phyloP scores from a whole-genome alignment of 2,888 invertebrate species.

The Euclidia mi region DNA sequence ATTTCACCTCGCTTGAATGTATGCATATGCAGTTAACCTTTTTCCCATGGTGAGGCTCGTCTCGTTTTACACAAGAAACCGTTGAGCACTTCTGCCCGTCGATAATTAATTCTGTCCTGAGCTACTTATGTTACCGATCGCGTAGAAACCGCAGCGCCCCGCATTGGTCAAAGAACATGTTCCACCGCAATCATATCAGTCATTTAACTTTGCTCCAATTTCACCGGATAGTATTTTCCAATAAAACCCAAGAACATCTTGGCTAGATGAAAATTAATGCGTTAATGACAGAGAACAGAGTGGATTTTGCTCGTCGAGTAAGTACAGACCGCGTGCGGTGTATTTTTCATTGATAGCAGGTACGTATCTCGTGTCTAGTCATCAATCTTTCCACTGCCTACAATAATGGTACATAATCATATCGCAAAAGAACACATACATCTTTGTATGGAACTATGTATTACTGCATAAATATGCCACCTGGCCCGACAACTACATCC shows the following conservation, averaged over 20 bases:
- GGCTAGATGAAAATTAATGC: constrained; percentile 66
- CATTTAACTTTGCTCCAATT: constrained; percentile 80
- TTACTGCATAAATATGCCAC: constrained; percentile 39
- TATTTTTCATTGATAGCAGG: constrained; percentile 51
- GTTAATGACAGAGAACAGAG: constrained; percentile 45
- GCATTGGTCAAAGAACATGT: constrained; percentile 77
- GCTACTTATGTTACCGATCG: constrained; percentile 80
- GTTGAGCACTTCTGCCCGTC: constrained; percentile 75
- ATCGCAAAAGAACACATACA: constrained; percentile 44
- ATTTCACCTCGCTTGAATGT: constrained; percentile 58
- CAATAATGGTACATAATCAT: constrained; percentile 51
- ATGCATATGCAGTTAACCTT: constrained; percentile 76
- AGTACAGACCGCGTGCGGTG: constrained; percentile 40
- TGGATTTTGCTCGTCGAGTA: constrained; percentile 49
- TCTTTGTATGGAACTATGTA: constrained; percentile 34
- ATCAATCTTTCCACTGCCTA: constrained; percentile 46
- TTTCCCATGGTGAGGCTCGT: constrained; percentile 78
- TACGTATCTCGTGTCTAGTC: constrained; percentile 34
- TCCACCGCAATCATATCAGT: constrained; percentile 70
- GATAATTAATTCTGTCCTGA: constrained; percentile 86
- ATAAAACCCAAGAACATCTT: constrained; percentile 55
- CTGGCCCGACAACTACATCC: constrained; percentile 28
- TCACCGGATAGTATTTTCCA: constrained; percentile 64
- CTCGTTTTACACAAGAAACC: constrained; percentile 87
- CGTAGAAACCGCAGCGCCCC: constrained; percentile 80